Conservation (phyloP, 2,797 vertebrate genomes). For the Pantherophis vulpinus region DNA sequence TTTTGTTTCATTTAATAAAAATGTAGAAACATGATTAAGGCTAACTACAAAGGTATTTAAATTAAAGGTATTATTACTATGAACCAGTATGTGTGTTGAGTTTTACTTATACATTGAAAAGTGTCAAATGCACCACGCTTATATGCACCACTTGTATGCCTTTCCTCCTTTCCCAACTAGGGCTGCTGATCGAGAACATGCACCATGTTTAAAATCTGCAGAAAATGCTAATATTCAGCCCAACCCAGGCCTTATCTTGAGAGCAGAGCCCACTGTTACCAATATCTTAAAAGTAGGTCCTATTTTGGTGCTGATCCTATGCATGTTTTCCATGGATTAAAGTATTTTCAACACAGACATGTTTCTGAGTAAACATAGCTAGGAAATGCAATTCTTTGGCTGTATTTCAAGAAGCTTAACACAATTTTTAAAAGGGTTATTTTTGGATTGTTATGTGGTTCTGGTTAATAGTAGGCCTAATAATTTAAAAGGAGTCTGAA, state of each 20-base stretch:
- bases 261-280: slow-evolving; percentile 96
- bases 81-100: neutral
- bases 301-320: neutral
- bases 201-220: slow-evolving; percentile 86
- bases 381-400: neutral
- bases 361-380: neutral
- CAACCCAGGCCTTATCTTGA: slow-evolving; percentile 92
- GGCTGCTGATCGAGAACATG: slow-evolving; percentile 84
- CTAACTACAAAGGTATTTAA: neutral
- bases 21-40: neutral
- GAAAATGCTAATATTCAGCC: slow-evolving; percentile 98
- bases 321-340: neutral
- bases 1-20: neutral
- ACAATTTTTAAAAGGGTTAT: neutral
- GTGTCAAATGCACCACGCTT: neutral
- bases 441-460: neutral
- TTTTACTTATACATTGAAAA: neutral
- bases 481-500: neutral
- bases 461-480: neutral
- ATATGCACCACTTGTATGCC: neutral
- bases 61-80: neutral
- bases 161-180: slow-evolving; percentile 57
- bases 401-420: neutral
- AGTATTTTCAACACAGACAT: neutral
- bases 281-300: slow-evolving; percentile 92